Conservation (phyloP, 2,797 vertebrate species). For the Chiroxiphia lanceolata region DNA sequence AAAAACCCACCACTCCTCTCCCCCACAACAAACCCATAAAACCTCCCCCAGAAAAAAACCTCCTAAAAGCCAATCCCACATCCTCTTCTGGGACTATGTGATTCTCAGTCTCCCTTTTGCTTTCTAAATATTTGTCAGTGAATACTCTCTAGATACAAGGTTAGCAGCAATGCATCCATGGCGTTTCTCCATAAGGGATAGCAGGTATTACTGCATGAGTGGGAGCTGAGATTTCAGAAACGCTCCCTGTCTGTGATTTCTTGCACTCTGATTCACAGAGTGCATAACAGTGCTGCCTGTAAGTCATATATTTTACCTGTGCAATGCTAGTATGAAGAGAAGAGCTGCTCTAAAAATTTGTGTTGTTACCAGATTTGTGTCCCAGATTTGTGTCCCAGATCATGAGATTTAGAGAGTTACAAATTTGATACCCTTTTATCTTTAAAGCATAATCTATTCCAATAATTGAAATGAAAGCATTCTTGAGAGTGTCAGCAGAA, state of each 20-base stretch:
- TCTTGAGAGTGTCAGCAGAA: background rate
- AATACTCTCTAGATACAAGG: background rate
- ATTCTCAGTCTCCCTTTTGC: background rate
- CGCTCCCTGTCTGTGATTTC: background rate
- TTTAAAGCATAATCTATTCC: background rate
- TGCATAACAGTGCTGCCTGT: background rate
- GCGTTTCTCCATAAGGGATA: background rate
- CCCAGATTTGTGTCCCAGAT: no score
- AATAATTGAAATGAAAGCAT: background rate
- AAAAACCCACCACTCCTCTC: rapidly evolving
- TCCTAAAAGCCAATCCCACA: background rate
- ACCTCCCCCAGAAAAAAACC: background rate
- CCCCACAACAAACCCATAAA: background rate
- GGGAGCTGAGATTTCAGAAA: background rate
- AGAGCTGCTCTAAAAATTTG: background rate
- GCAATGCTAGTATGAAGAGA: background rate
- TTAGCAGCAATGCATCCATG: background rate
- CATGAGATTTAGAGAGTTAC: background rate
- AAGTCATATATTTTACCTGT: background rate
- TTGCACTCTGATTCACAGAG: background rate
- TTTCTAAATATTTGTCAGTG: background rate
- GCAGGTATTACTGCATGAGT: rapidly evolving
- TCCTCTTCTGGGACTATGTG: background rate
- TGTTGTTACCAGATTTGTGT: background rate
- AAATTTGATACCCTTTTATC: background rate